A percentile compares a stretch with the other conserved stretches of the same genome.
phyloP scores from a whole-genome alignment of 2,888 invertebrate species.

The Zaprionus obscuricornis region DNA sequence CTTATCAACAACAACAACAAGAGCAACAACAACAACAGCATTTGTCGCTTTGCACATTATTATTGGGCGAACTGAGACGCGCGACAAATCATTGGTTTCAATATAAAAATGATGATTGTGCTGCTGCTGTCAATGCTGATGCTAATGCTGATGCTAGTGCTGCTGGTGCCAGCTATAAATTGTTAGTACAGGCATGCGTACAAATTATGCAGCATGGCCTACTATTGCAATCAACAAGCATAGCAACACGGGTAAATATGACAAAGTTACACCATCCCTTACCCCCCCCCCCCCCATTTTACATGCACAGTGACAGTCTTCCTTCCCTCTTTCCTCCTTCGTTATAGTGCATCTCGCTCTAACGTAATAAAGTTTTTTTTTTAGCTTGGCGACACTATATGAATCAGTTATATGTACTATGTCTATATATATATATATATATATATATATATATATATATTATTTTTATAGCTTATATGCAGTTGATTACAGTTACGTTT shows the following conservation, averaged over 20 bases:
- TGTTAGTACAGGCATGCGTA: conserved; percentile 59
- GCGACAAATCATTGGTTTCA: conserved; percentile 64
- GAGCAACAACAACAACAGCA: conserved; percentile 26
- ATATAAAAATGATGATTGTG: conserved; percentile 44
- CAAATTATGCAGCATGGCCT: conserved; percentile 72
- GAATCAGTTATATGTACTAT: not conserved
- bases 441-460: not conserved
- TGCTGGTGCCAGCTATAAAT: no score
- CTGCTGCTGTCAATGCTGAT: no score
- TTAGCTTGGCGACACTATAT: no score
- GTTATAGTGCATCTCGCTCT: no score
- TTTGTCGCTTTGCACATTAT: conserved; percentile 21
- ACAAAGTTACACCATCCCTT: not conserved
- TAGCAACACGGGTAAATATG: conserved; percentile 20
- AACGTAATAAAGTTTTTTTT: no score
- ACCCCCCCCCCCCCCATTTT: no score
- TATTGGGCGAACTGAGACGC: conserved; percentile 45
- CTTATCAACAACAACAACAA: conserved; percentile 5
- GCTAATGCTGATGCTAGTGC: no score
- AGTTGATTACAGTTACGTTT: no score
- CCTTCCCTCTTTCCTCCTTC: not conserved
- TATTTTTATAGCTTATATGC: no score
- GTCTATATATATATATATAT: conserved; percentile 1
- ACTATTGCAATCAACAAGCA: conserved; percentile 30
- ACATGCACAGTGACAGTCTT: no score